Percentiles rank a stretch among this genome's conserved stretches.
These are phyloP conservation scores for Alentia gelatinosa DNA, from an alignment of 2,888 invertebrate species.

Conservation along the genomic window DNA sequence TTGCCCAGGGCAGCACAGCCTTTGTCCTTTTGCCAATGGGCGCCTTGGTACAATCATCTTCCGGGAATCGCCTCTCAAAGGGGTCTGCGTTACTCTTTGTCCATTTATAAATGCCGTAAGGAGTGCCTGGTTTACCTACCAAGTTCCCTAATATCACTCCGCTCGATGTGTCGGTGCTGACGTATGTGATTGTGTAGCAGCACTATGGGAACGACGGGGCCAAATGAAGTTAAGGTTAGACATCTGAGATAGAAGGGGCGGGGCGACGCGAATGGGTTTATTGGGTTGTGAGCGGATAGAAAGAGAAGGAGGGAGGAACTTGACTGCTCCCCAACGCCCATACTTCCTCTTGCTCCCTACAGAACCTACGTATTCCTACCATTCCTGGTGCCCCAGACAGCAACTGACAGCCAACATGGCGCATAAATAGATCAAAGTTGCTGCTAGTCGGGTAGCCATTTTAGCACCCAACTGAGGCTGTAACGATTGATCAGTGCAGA, in stretches of 20 bases:
- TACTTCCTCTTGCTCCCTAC: not conserved
- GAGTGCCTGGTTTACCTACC: constrained; percentile 1
- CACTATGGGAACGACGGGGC: not conserved
- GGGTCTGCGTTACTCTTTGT: not conserved
- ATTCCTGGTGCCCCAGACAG: not conserved
- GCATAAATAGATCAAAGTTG: not conserved
- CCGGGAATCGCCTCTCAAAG: too few relatives aligned
- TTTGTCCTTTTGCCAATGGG: too few relatives aligned
- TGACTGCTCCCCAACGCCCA: too few relatives aligned
- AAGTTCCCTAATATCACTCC: not conserved
- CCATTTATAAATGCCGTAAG: constrained; percentile 1
- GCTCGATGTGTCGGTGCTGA: not conserved
- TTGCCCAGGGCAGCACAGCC: too few relatives aligned
- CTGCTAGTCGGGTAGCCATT: not conserved
- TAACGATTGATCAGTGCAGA: too few relatives aligned
- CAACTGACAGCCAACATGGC: not conserved
- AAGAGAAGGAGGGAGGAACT: not conserved
- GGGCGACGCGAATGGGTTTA: not conserved
- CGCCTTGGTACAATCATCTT: too few relatives aligned
- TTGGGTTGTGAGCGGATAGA: too few relatives aligned
- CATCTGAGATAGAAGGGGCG: not conserved
- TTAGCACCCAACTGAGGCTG: not conserved
- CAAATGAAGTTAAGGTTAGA: not conserved
- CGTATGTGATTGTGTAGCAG: not conserved
- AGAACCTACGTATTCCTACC: not conserved